Evolutionary conservation across 2,113 vertebrate species (phyloP).

Genomic region (Salvelinus alpinus): DNA sequence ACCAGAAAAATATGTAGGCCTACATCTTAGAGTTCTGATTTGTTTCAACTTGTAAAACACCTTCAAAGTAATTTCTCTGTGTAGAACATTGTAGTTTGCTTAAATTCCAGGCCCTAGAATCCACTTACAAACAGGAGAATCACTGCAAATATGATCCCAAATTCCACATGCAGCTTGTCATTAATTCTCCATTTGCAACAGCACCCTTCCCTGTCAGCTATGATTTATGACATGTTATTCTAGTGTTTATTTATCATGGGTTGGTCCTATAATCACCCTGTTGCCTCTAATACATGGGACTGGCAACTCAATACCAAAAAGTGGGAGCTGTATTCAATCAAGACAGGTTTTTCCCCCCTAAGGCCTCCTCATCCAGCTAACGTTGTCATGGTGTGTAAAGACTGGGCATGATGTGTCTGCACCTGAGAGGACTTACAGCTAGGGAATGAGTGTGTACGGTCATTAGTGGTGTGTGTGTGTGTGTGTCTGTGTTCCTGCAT

Average conservation of each 20-base stretch:
- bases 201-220: conserved; percentile 4
- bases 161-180: neutral
- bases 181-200: conserved; percentile 8
- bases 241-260: neutral
- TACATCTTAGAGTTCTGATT: neutral
- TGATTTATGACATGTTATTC: conserved; percentile 1
- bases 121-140: neutral
- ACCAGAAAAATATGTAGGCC: neutral
- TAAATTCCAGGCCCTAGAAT: neutral
- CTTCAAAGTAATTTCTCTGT: neutral
- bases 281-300: neutral
- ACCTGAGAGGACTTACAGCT: neutral
- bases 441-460: neutral
- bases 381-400: neutral
- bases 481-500: neutral
- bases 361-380: neutral
- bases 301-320: conserved; percentile 4
- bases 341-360: neutral
- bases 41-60: conserved; percentile 20
- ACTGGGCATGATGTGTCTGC: neutral
- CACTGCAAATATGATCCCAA: neutral
- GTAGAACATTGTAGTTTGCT: neutral
- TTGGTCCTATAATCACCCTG: neutral
- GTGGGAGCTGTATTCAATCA: neutral
- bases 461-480: neutral